A percentile compares a stretch with the other conserved stretches of the same genome.
Conservation (phyloP, 2,113 vertebrate genomes). For the Anoplopoma fimbria region DNA sequence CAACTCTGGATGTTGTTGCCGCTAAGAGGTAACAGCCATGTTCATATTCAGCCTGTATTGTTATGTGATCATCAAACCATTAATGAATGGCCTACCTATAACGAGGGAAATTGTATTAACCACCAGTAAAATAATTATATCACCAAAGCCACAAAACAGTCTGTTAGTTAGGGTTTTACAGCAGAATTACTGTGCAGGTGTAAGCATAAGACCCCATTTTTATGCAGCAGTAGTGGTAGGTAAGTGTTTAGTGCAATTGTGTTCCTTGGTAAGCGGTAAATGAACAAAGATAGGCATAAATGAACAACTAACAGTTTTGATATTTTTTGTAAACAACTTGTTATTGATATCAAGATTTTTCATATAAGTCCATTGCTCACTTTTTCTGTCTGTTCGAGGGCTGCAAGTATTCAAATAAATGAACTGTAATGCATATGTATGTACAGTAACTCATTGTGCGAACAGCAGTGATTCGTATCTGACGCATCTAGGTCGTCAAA, state of each 20-base stretch:
- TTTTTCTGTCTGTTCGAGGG: too few relatives aligned
- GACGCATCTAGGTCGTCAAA: background rate
- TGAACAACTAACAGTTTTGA: too few relatives aligned
- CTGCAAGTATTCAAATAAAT: background rate
- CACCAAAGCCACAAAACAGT: too few relatives aligned
- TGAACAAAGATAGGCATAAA: too few relatives aligned
- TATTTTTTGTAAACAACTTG: background rate
- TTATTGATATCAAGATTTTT: too few relatives aligned
- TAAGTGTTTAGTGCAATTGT: background rate
- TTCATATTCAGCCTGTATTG: background rate
- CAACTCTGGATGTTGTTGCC: too few relatives aligned
- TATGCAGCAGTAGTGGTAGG: background rate
- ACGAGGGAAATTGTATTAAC: too few relatives aligned
- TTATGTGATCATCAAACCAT: background rate
- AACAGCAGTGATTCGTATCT: background rate
- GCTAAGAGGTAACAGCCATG: background rate
- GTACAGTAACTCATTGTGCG: background rate
- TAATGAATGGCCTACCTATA: background rate
- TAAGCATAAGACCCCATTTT: too few relatives aligned
- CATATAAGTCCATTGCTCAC: background rate
- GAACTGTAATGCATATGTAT: background rate
- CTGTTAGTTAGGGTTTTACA: too few relatives aligned
- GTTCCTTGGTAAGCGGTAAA: background rate
- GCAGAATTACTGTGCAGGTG: too few relatives aligned
- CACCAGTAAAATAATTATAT: too few relatives aligned